Conservation (phyloP, 2,113 vertebrate species). For the Callipepla squamata region DNA sequence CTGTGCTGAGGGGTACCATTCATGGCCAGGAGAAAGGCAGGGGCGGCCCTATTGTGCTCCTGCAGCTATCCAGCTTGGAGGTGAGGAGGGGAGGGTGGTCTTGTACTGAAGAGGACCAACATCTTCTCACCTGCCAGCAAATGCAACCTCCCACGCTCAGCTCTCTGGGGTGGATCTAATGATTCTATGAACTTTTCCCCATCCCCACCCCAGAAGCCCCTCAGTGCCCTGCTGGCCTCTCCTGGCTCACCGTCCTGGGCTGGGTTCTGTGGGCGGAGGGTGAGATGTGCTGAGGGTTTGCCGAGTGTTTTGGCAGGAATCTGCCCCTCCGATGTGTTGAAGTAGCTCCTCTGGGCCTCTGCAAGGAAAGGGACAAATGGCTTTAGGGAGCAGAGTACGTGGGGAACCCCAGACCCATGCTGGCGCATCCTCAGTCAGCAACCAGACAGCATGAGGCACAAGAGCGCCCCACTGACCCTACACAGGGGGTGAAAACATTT, state of each 20-base stretch:
- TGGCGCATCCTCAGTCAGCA: neutral
- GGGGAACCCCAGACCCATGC: neutral
- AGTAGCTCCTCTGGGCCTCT: conserved; percentile 6
- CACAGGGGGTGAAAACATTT: neutral
- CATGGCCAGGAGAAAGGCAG: fast-evolving
- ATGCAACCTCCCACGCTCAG: fast-evolving
- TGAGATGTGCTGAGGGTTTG: conserved; percentile 69
- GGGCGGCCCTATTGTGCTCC: neutral
- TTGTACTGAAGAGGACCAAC: neutral
- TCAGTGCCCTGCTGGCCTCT: neutral
- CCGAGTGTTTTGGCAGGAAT: neutral
- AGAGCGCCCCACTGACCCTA: neutral
- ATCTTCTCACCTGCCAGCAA: neutral
- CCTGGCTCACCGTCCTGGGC: conserved; percentile 40
- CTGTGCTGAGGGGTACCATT: fast-evolving
- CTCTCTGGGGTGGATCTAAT: too few species aligned
- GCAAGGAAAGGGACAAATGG: neutral
- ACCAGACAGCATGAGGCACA: neutral
- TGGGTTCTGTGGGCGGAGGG: conserved; percentile 13
- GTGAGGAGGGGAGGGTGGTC: neutral
- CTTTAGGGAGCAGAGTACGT: fast-evolving
- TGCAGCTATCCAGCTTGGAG: fast-evolving
- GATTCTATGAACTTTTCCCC: neutral
- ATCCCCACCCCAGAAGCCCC: fast-evolving
- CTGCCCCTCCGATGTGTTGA: conserved; percentile 4